These are phyloP conservation scores for Clitarchus hookeri DNA, from an alignment of 2,888 invertebrate genomes.

Conservation along the genomic window DNA sequence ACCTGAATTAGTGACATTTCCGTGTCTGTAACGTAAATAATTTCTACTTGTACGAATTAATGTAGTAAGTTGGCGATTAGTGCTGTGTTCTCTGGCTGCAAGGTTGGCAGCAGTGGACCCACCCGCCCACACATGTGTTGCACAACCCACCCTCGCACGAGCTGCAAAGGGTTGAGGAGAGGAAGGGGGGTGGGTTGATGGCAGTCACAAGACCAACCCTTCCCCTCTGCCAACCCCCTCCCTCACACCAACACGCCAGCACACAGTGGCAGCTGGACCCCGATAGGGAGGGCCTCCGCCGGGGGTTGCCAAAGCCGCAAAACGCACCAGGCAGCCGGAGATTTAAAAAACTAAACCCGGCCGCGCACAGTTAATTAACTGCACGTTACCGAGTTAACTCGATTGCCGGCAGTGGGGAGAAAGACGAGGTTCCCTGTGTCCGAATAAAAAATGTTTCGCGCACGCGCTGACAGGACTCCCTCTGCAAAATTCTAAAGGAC, in stretches of 20 bases:
- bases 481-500: not conserved
- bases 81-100: not conserved
- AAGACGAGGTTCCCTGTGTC: not conserved
- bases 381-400: not conserved
- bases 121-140: conserved; percentile 7
- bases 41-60: too few relatives aligned
- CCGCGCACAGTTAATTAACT: not conserved
- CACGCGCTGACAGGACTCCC: too few relatives aligned
- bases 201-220: too few relatives aligned
- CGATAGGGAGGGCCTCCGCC: too few relatives aligned
- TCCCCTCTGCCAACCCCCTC: too few relatives aligned
- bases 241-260: too few relatives aligned
- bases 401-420: not conserved
- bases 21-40: too few relatives aligned
- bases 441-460: not conserved
- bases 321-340: not conserved
- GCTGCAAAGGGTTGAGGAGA: not conserved
- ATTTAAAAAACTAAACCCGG: not conserved
- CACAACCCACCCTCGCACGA: not conserved
- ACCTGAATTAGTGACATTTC: too few relatives aligned
- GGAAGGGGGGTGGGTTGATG: not conserved
- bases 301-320: not conserved
- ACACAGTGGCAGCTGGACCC: too few relatives aligned
- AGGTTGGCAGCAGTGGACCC: not conserved
- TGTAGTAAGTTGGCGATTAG: too few relatives aligned